Evolutionary conservation across 1,140 invertebrate species (phyloP).

Genomic region (Helicoverpa zea): DNA sequence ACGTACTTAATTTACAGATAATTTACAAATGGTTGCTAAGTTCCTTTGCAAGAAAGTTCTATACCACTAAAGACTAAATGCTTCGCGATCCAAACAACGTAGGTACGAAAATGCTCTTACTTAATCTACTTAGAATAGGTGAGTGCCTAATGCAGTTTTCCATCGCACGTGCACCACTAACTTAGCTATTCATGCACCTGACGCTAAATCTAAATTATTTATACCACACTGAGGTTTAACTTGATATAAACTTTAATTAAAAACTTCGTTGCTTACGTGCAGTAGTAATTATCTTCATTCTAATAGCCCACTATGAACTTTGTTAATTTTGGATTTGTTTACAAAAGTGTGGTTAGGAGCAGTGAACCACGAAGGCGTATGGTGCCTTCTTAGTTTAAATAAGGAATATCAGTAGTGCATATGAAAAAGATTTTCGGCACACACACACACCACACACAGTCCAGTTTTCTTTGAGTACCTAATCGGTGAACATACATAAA

Average conservation of each 20-base stretch:
- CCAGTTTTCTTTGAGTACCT: too few relatives aligned
- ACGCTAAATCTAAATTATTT: slow-evolving; percentile 31
- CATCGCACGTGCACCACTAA: slow-evolving; percentile 3
- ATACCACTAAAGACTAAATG: not conserved
- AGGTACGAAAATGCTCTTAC: not conserved
- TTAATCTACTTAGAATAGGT: slow-evolving; percentile 5
- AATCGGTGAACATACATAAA: too few relatives aligned
- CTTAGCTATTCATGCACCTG: slow-evolving; percentile 35
- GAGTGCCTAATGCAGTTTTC: slow-evolving; percentile 20
- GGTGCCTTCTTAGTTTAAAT: too few relatives aligned
- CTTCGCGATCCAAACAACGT: not conserved
- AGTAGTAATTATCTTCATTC: slow-evolving; percentile 9
- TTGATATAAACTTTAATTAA: slow-evolving; percentile 38
- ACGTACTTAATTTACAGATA: too few relatives aligned
- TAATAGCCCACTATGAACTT: slow-evolving; percentile 1
- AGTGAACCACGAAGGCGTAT: too few relatives aligned
- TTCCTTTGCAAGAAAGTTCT: too few relatives aligned
- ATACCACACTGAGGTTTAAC: slow-evolving; percentile 18
- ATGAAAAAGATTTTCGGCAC: too few relatives aligned
- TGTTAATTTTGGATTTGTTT: not conserved
- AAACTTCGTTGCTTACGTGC: slow-evolving; percentile 4
- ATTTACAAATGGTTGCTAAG: too few relatives aligned
- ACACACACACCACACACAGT: too few relatives aligned
- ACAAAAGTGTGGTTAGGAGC: too few relatives aligned
- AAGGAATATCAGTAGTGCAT: too few relatives aligned